phyloP scores from a whole-genome alignment of 2,888 invertebrate species.

The Bembecia ichneumoniformis region DNA sequence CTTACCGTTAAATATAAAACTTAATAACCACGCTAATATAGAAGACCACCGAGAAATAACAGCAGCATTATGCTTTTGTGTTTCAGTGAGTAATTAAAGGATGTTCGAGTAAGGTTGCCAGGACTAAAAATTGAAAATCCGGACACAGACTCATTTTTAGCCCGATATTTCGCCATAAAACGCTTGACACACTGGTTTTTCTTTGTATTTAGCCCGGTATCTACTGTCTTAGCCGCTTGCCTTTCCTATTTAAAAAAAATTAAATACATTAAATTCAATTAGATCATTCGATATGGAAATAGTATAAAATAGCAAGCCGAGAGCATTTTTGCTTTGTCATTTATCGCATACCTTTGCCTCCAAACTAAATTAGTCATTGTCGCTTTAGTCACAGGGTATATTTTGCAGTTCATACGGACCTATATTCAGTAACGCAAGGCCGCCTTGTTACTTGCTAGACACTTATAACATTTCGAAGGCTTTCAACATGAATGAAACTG shows the following conservation, averaged over 20 bases:
- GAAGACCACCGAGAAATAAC: too few species aligned
- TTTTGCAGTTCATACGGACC: not conserved
- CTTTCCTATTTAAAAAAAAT: not conserved
- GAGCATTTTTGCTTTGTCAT: not conserved
- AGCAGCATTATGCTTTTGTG: too few species aligned
- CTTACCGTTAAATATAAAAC: too few species aligned
- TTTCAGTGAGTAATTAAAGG: too few species aligned
- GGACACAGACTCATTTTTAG: too few species aligned
- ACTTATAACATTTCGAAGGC: not conserved
- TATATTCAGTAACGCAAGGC: slow-evolving; percentile 3
- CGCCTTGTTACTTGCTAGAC: slow-evolving; percentile 3
- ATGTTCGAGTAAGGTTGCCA: too few species aligned
- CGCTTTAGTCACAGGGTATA: not conserved
- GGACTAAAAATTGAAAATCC: too few species aligned
- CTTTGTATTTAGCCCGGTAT: too few species aligned
- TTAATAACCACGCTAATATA: too few species aligned
- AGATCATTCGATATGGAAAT: not conserved
- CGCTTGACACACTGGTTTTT: too few species aligned
- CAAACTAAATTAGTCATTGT: not conserved
- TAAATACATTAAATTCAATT: not conserved
- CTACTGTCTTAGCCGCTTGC: too few species aligned
- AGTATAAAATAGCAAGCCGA: not conserved
- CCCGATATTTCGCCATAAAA: too few species aligned
- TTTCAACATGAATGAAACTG: not conserved
- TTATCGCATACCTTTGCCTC: not conserved